These are phyloP conservation scores for Leontopithecus rosalia DNA, from an alignment of 2,797 vertebrate species.

Conservation along the genomic window DNA sequence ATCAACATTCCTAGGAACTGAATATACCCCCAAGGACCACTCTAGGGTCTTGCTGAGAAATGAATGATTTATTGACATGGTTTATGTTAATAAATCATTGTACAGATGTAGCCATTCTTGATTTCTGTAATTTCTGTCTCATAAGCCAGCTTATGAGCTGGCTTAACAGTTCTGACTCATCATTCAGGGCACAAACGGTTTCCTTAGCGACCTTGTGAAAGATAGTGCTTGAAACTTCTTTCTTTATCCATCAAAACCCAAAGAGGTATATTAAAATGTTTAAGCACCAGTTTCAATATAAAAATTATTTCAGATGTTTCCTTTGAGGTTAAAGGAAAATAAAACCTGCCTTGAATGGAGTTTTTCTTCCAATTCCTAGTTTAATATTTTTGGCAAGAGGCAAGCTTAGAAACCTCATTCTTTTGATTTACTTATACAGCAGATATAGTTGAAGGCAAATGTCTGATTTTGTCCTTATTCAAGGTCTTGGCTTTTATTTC, in stretches of 20 bases:
- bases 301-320: conserved; percentile 56
- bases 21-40: conserved; percentile 20
- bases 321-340: conserved; percentile 54
- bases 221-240: conserved; percentile 67
- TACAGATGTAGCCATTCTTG: conserved; percentile 41
- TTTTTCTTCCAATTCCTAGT: neutral
- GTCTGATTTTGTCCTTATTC: conserved; percentile 48
- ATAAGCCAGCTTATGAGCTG: conserved; percentile 70
- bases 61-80: neutral
- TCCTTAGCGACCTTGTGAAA: conserved; percentile 83
- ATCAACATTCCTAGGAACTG: neutral
- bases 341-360: conserved; percentile 17
- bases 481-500: conserved; percentile 38
- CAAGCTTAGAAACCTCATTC: neutral
- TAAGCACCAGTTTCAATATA: conserved; percentile 59
- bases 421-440: conserved; percentile 5
- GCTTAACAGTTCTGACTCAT: conserved; percentile 71
- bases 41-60: neutral
- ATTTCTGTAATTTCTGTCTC: conserved; percentile 67
- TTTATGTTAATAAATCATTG: conserved; percentile 24
- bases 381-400: neutral
- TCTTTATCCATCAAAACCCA: conserved; percentile 73
- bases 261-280: conserved; percentile 72
- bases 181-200: conserved; percentile 77
- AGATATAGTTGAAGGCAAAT: conserved; percentile 58